Conservation (phyloP, 1,140 invertebrate species). For the Plectrocnemia conspersa region DNA sequence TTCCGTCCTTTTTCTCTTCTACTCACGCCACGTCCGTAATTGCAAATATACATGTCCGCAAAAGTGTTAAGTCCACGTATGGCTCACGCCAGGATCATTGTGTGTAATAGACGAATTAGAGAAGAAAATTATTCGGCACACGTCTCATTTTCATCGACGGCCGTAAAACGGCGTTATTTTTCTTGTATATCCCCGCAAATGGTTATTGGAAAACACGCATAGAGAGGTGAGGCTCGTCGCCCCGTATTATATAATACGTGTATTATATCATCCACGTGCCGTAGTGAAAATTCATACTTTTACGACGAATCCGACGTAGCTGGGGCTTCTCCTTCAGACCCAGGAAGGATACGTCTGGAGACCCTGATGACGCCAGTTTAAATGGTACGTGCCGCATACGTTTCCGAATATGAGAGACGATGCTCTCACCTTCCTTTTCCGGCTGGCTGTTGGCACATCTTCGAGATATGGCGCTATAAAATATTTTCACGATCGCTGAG, state of each 20-base stretch:
- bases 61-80: too few species aligned
- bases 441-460: too few species aligned
- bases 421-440: too few species aligned
- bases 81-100: too few species aligned
- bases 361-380: slow-evolving; percentile 32
- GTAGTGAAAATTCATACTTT: slow-evolving; percentile 30
- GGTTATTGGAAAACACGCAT: slow-evolving; percentile 34
- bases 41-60: too few species aligned
- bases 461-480: too few species aligned
- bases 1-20: too few species aligned
- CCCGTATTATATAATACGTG: slow-evolving; percentile 1
- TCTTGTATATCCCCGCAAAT: slow-evolving; percentile 27
- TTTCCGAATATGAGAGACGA: slow-evolving; percentile 7
- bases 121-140: slow-evolving; percentile 30
- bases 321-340: neutral
- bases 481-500: too few species aligned
- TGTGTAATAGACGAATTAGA: too few species aligned
- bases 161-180: slow-evolving; percentile 32
- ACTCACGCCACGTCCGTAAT: too few species aligned
- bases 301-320: slow-evolving; percentile 19
- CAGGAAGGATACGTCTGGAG: slow-evolving; percentile 8
- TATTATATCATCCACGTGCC: slow-evolving; percentile 18
- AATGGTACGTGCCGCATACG: slow-evolving; percentile 29
- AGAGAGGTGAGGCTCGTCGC: slow-evolving; percentile 1
- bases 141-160: slow-evolving; percentile 28